Conservation (phyloP, 2,797 vertebrate species). For the Myripristis murdjan region DNA sequence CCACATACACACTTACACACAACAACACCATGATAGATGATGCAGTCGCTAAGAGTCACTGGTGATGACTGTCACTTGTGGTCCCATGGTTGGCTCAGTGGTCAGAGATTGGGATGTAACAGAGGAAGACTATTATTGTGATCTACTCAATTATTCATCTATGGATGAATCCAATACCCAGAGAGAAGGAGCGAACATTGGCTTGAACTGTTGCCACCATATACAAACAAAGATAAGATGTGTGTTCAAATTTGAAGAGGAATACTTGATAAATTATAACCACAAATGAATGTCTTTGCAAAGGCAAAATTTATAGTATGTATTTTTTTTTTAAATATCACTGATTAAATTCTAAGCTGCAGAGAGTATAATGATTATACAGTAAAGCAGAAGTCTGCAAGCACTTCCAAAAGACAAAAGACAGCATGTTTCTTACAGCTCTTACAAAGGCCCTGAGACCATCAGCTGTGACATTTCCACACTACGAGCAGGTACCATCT, state of each 20-base stretch:
- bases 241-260: constrained; percentile 15
- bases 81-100: constrained; percentile 59
- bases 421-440: too few species aligned
- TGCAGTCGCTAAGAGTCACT: constrained; percentile 47
- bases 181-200: constrained; percentile 8
- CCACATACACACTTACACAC: constrained; percentile 5
- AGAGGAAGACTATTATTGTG: constrained; percentile 71
- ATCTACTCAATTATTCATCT: constrained; percentile 74
- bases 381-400: neutral
- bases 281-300: neutral
- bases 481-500: constrained; percentile 16
- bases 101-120: constrained; percentile 69
- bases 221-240: constrained; percentile 17
- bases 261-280: constrained; percentile 6
- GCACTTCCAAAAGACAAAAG: neutral
- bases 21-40: constrained; percentile 35
- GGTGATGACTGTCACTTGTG: constrained; percentile 62
- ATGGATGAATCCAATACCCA: constrained; percentile 59
- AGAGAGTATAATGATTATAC: neutral
- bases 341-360: constrained; percentile 14
- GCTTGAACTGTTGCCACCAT: constrained; percentile 26
- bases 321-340: constrained; percentile 1
- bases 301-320: too few species aligned
- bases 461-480: constrained; percentile 13
- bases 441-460: constrained; percentile 16